These are phyloP conservation scores for Scelioninae gen. 1 DNA, from an alignment of 2,888 invertebrate genomes.

Conservation along the genomic window DNA sequence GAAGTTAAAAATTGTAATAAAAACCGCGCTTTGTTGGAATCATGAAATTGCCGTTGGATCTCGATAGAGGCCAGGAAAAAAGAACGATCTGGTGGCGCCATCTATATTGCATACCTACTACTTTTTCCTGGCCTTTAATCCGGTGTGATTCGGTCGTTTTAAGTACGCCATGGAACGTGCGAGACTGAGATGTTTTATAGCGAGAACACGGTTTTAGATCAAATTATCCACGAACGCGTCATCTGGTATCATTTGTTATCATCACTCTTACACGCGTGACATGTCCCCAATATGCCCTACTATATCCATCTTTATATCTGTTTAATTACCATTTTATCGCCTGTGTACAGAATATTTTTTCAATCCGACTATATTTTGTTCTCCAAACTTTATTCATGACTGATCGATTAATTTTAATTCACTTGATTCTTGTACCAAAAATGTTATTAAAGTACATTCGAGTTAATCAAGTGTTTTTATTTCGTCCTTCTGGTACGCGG, in stretches of 20 bases:
- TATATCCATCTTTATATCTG: too few species aligned
- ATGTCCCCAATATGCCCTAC: neutral
- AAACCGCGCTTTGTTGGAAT: too few species aligned
- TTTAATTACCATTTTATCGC: slow-evolving; percentile 21
- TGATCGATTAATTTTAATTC: slow-evolving; percentile 61
- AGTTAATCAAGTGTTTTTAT: slow-evolving; percentile 46
- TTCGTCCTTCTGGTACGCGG: slow-evolving; percentile 10
- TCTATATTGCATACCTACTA: neutral
- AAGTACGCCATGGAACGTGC: slow-evolving; percentile 74
- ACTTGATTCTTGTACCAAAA: slow-evolving; percentile 70
- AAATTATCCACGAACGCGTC: slow-evolving; percentile 56
- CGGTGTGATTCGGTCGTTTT: slow-evolving; percentile 42
- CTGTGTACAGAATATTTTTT: slow-evolving; percentile 61
- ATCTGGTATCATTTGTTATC: slow-evolving; percentile 41
- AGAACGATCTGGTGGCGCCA: slow-evolving; percentile 21
- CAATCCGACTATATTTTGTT: slow-evolving; percentile 51
- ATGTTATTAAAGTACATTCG: slow-evolving; percentile 70
- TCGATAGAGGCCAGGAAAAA: slow-evolving; percentile 43
- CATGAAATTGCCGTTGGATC: slow-evolving; percentile 47
- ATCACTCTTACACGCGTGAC: slow-evolving; percentile 21
- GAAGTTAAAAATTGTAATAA: too few species aligned
- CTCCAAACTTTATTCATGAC: slow-evolving; percentile 25
- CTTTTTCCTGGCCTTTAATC: slow-evolving; percentile 45
- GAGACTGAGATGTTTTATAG: slow-evolving; percentile 82
- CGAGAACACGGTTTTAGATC: slow-evolving; percentile 51